Base-by-base conservation (phyloP, 2,797 vertebrate genomes). In the Meda fulgida region DNA sequence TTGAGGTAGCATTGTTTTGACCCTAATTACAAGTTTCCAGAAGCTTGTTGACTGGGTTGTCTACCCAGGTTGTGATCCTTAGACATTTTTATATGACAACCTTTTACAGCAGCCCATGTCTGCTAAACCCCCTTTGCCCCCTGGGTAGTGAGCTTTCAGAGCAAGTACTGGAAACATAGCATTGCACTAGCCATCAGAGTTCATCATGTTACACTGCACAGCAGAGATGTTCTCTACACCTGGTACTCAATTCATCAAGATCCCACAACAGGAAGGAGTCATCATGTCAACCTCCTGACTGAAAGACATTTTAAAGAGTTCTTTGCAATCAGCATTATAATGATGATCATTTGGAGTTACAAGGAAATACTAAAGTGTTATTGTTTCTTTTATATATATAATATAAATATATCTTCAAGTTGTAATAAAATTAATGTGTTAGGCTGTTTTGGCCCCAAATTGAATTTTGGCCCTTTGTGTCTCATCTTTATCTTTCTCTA, bases 351-450 rank as follows among this genome's bases (percentile, higher is more conserved):
- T 53, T 75, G 60, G 23, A 69, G 72, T 75, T 85, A 43, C 51
- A 70, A 58, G 26, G 65, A 72, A 84, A 55, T 76, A 34, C 46
- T 16, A 36, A 76, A 81, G 34, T 46, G 58, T 73, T 67, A 23
- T 69, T 76, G 29, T 31, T 67, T 58, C 34, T 85, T 29, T 85
- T 80, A 48, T 70, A 58, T 70, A 79, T 75, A 83, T 78, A 71
- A 72, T 73, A 85, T 81, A 80, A 23, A 76, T 83, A 67, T 55
- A 60, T 73, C 46, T 84, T 78, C 26, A 51, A 40, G 34, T 83
- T 83, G 23, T 83, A 55, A 73, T 81, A 78, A 78, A 82, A 86
- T 83, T 67, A 83, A 77, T 83, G 53, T 66, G 55, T 71, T 76
- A 53, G 67, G 70, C 23, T 58, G 29, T 71, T 86, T 43, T 75